Evolutionary conservation across 2,113 vertebrate genomes (phyloP).

Genomic region (Sula dactylatra): DNA sequence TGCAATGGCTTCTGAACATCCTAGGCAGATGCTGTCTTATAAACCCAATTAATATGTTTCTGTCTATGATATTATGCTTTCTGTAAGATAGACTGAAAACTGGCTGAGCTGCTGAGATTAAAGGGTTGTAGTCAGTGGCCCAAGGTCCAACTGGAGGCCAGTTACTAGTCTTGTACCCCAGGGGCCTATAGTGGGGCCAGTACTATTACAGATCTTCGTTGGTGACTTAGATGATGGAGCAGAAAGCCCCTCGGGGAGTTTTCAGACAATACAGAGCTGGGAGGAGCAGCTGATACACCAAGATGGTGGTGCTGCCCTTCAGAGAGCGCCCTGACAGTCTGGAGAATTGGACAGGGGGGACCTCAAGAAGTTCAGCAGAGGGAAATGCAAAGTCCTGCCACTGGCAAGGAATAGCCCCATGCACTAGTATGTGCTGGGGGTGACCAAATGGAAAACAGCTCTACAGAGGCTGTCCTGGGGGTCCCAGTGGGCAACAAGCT

Average conservation of each 20-base stretch:
- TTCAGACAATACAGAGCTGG: neutral
- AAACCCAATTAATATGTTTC: neutral
- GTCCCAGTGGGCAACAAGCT: neutral
- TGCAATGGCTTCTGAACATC: neutral
- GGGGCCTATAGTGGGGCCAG: neutral
- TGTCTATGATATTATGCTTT: neutral
- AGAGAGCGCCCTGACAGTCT: rapidly evolving
- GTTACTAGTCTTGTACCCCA: neutral
- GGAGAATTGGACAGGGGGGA: neutral
- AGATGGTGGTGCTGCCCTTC: neutral
- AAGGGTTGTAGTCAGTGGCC: neutral
- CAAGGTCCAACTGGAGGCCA: neutral
- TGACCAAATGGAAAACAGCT: neutral
- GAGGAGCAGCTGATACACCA: neutral
- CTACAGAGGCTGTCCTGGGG: neutral
- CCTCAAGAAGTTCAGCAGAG: neutral
- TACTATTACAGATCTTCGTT: neutral
- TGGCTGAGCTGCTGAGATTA: neutral
- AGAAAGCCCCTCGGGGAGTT: neutral
- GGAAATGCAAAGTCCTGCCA: neutral
- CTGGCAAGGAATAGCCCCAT: neutral
- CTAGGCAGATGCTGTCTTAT: neutral
- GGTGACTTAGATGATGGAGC: neutral
- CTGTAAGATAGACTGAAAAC: neutral
- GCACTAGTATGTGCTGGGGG: neutral